Evolutionary conservation across 2,888 invertebrate species (phyloP).

Genomic region (Noctua pronuba): DNA sequence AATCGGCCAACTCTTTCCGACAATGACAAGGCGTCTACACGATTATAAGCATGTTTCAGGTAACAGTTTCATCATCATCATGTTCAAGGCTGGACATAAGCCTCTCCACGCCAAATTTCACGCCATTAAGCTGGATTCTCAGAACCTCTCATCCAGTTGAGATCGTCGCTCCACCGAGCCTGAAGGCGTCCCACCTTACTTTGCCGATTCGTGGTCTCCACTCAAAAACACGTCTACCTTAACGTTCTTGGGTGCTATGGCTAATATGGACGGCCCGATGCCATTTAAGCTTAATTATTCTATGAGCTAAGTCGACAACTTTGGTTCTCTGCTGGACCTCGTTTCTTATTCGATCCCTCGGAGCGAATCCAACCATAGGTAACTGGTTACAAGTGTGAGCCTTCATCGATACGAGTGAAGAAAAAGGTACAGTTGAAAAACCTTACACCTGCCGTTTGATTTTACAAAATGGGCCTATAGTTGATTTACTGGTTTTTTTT

Average conservation of each 20-base stretch:
- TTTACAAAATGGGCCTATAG: not conserved
- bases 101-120: no score
- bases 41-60: not conserved
- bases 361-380: not conserved
- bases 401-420: not conserved
- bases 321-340: not conserved
- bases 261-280: not conserved
- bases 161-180: not conserved
- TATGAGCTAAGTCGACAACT: not conserved
- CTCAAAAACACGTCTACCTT: not conserved
- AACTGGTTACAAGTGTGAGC: not conserved
- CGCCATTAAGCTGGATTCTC: not conserved
- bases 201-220: not conserved
- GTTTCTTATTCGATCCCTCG: not conserved
- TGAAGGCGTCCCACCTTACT: not conserved
- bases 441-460: not conserved
- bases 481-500: not conserved
- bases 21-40: not conserved
- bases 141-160: not conserved
- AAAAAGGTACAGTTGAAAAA: not conserved
- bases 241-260: not conserved
- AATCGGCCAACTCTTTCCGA: not conserved
- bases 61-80: not conserved
- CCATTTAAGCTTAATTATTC: not conserved
- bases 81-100: no score